A percentile compares a stretch with the other conserved stretches of the same genome.
phyloP scores from a whole-genome alignment of 2,113 vertebrate genomes.

The Kryptolebias marmoratus region DNA sequence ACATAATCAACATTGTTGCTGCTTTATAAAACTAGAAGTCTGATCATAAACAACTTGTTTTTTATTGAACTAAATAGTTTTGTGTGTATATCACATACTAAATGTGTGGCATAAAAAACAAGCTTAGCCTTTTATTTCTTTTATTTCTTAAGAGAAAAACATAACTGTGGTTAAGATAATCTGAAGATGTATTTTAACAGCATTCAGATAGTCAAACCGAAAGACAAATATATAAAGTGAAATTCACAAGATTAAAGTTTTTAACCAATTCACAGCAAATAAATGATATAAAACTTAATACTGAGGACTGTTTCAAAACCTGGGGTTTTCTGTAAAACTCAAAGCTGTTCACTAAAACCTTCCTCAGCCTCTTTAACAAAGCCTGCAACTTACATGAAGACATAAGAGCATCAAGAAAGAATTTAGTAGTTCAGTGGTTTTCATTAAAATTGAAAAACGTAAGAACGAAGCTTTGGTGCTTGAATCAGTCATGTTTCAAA shows the following conservation, averaged over 20 bases:
- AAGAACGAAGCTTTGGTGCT: not conserved
- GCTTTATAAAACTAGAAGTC: no score
- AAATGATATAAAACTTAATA: no score
- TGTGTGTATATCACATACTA: no score
- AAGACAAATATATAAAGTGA: not conserved
- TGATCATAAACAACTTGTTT: no score
- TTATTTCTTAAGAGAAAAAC: no score
- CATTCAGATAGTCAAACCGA: not conserved
- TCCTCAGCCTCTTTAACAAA: not conserved
- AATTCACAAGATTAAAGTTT: not conserved
- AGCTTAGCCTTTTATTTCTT: no score
- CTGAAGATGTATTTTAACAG: not conserved
- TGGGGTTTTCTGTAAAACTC: not conserved
- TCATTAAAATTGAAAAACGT: not conserved
- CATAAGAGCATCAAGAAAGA: not conserved
- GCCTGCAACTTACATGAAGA: not conserved
- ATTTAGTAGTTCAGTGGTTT: not conserved
- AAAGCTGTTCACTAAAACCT: not conserved
- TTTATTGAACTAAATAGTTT: no score
- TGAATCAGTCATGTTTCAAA: not conserved
- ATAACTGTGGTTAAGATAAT: not conserved
- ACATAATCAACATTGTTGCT: no score
- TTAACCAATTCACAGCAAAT: not conserved
- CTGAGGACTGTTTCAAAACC: not conserved
- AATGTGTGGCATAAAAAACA: no score